Evolutionary conservation across 2,888 invertebrate genomes (phyloP).

Genomic region (Harpagoxenus sublaevis): DNA sequence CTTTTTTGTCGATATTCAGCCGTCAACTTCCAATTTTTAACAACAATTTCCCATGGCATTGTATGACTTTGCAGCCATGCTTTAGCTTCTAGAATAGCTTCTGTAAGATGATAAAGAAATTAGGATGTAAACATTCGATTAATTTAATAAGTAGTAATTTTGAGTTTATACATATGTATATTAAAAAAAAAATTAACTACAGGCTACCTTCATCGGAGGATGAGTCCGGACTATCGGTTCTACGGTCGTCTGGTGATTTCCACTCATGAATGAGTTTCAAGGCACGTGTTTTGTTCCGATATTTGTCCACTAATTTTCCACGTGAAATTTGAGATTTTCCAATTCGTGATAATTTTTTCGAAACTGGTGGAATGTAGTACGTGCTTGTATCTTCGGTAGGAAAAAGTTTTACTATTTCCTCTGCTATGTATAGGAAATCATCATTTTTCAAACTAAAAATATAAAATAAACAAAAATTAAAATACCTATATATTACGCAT

Average conservation of each 20-base stretch:
- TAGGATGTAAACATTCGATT: not conserved
- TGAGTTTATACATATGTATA: not conserved
- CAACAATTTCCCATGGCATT: conserved; percentile 20
- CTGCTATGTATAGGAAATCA: not conserved
- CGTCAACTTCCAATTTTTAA: too few species aligned
- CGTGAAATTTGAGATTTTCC: conserved; percentile 1
- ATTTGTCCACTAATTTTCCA: conserved; percentile 6
- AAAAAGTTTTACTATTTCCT: conserved; percentile 7
- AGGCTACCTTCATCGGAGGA: not conserved
- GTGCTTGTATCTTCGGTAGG: not conserved
- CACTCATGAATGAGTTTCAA: conserved; percentile 2
- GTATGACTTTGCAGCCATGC: not conserved
- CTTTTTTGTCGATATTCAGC: too few species aligned
- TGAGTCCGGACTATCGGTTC: not conserved
- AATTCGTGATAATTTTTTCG: conserved; percentile 4
- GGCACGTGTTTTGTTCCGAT: not conserved
- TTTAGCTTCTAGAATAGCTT: not conserved
- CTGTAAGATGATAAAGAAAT: not conserved
- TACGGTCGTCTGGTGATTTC: not conserved
- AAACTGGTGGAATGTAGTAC: conserved; percentile 2
- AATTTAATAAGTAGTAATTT: conserved; percentile 4
- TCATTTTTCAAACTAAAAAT: conserved; percentile 13
- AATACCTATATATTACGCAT: not conserved
- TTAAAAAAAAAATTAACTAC: not conserved
- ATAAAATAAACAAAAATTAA: not conserved